These are phyloP conservation scores for Oceanodroma leucorhoa DNA, from an alignment of 2,797 vertebrate genomes.

Conservation along the genomic window DNA sequence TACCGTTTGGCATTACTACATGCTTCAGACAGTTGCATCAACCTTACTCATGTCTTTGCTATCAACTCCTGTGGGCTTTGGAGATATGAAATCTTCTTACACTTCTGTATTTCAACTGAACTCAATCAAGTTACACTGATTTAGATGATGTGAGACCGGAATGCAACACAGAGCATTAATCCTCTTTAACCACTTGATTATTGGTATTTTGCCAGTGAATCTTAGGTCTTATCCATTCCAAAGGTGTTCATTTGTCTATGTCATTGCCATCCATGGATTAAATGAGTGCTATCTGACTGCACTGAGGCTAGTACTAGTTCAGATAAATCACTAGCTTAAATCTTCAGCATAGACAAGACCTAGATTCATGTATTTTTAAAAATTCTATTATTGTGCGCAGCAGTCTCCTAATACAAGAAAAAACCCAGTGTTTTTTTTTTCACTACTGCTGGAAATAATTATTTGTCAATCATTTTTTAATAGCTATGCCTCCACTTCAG, in stretches of 20 bases:
- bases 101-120: neutral
- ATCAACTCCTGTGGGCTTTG: neutral
- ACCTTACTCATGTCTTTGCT: neutral
- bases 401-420: neutral
- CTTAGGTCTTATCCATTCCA: neutral
- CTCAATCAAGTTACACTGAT: neutral
- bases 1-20: neutral
- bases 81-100: neutral
- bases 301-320: neutral
- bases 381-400: neutral
- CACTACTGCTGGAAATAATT: neutral
- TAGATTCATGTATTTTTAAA: neutral
- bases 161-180: neutral
- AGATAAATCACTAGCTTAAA: neutral
- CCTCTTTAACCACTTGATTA: neutral
- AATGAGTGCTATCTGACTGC: neutral
- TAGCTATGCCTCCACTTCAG: neutral
- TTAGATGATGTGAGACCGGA: neutral
- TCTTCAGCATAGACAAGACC: neutral
- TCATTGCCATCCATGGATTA: neutral
- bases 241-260: neutral
- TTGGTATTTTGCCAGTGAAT: neutral
- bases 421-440: neutral
- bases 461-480: neutral
- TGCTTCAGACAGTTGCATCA: neutral